Base-by-base conservation (phyloP, 2,797 vertebrate species). In the Bradypodion ventrale region DNA sequence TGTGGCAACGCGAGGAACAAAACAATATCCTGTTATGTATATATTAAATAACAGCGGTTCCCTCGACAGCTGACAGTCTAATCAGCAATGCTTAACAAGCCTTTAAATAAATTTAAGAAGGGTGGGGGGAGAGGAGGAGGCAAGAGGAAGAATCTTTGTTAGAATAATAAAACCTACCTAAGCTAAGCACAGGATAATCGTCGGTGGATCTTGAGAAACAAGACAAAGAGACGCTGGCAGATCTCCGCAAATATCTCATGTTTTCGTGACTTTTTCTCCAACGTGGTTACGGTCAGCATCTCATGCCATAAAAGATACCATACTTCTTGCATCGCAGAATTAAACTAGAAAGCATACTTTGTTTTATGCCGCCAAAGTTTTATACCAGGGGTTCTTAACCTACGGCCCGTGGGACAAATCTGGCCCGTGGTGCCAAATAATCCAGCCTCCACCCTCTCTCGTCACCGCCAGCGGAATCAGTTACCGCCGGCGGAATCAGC, bases 1-100 rank as follows among this genome's bases (percentile, higher is more conserved):
- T 93, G 92, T 92, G 92, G 93, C 80, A 92, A 93, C 77, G 79
- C 44, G 87, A 83, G 78, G 88, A 87, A 93, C 93, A 93, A 80
- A 90, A 92, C 87, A 94, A 93, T 92, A 91, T 94, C 93, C 89
- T 92, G 88, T 89, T 88, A 83, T 68, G 87, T 87, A 69, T 40
- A 40, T 35, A 16, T 8, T 10, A n/a, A 42, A 66, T 88, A 92
- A 93, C 56, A 89, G 77, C 83, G 37, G 87, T 85, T 87, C 91
- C 90, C 91, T 92, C 85, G 92, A 81, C 78, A 91, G 92, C 87
- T 92, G 93, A 90, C 60, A 83, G 89, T 77, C 92, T 93, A 90
- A 92, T 94, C 89, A 80, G 62, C 88, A 83, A 69, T 1, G 69
- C 92, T 63, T 84, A 92, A 90, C 79, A 85, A 93, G 65, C 88